phyloP scores from a whole-genome alignment of 2,113 vertebrate genomes.

The Andinoacara biseriatus region DNA sequence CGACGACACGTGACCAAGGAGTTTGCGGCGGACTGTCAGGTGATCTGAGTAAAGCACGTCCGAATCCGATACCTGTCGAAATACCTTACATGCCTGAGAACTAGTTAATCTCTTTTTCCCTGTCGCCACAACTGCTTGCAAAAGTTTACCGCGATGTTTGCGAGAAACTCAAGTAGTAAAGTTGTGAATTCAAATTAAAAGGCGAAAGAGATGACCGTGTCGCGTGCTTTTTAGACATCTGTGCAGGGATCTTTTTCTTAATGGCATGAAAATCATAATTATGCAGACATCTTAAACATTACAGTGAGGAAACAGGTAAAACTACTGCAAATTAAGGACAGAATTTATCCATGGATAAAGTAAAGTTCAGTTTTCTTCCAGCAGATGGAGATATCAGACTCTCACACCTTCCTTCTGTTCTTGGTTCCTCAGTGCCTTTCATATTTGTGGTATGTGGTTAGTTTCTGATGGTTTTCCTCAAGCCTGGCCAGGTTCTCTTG shows the following conservation, averaged over 20 bases:
- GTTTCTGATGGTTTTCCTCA: too few relatives aligned
- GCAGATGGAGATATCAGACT: slow-evolving; percentile 49
- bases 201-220: not conserved
- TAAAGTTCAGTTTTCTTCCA: slow-evolving; percentile 42
- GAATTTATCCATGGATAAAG: not conserved
- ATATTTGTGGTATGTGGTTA: not conserved
- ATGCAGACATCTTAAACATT: not conserved
- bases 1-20: slow-evolving; percentile 75
- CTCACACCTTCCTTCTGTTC: not conserved
- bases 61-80: slow-evolving; percentile 50
- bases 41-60: slow-evolving; percentile 51
- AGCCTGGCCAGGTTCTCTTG: too few relatives aligned
- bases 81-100: slow-evolving; percentile 37
- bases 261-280: not conserved
- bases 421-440: not conserved
- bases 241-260: not conserved
- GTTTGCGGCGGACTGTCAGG: slow-evolving; percentile 66
- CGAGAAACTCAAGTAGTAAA: not conserved
- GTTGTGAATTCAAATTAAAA: not conserved
- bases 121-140: not conserved
- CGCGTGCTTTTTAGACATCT: not conserved
- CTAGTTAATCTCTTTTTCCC: not conserved
- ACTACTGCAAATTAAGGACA: not conserved
- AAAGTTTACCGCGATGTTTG: not conserved
- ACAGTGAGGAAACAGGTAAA: not conserved